A percentile compares a stretch with the other conserved stretches of the same genome.
phyloP scores from a whole-genome alignment of 2,113 vertebrate species.

The Gadus macrocephalus region DNA sequence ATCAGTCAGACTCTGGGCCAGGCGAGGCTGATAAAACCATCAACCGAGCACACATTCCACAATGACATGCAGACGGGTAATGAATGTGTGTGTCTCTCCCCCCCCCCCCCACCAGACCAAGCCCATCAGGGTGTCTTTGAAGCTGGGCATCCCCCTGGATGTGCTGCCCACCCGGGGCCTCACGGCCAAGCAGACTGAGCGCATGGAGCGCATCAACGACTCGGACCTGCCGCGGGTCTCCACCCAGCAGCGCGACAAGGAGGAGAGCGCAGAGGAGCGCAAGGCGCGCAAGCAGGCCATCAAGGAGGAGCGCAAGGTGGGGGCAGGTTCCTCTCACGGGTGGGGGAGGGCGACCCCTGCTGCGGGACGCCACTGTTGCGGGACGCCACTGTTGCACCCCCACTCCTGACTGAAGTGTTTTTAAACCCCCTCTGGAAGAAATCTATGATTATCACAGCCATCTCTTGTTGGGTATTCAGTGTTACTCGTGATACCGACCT shows the following conservation, averaged over 20 bases:
- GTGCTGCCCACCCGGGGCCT: conserved; percentile 77
- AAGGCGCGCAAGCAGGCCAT: conserved; percentile 83
- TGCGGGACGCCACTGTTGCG: no score
- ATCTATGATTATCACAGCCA: no score
- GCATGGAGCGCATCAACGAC: conserved; percentile 84
- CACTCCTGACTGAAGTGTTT: no score
- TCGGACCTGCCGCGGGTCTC: conserved; percentile 82
- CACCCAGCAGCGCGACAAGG: conserved; percentile 73
- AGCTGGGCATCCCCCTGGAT: conserved; percentile 87
- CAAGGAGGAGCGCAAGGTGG: conserved; percentile 88
- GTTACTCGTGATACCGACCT: no score
- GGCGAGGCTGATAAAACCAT: no score
- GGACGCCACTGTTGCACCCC: no score
- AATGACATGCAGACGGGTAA: no score
- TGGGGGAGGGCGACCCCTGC: no score
- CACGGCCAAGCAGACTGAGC: conserved; percentile 82
- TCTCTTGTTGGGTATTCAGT: no score
- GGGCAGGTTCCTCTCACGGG: not conserved
- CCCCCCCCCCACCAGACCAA: conserved; percentile 70
- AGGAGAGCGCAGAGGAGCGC: conserved; percentile 81
- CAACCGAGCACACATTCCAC: no score
- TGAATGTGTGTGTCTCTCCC: not conserved
- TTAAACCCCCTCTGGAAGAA: no score
- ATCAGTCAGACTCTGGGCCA: no score
- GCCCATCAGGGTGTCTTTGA: conserved; percentile 80